Conservation (phyloP, 2,888 invertebrate genomes). For the Coelinius sp. region DNA sequence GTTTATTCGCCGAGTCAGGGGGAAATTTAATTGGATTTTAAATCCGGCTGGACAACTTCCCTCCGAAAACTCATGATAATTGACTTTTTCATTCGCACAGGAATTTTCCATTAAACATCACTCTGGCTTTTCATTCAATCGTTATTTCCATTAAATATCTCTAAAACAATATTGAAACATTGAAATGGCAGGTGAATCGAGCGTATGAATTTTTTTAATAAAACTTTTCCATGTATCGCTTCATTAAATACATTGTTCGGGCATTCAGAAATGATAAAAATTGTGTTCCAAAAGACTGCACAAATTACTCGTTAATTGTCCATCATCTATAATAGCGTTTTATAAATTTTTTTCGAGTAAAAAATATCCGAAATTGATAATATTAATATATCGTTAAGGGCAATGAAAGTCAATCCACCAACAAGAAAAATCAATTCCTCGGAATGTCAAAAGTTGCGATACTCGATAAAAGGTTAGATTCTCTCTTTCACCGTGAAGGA, state of each 20-base stretch:
- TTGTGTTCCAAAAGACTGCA: background rate
- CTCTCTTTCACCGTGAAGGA: background rate
- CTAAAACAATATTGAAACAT: background rate
- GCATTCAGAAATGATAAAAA: background rate
- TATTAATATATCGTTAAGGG: too few relatives aligned
- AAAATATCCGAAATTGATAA: too few relatives aligned
- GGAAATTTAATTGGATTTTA: conserved; percentile 1
- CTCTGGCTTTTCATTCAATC: background rate
- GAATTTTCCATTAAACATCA: background rate
- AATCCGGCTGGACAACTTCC: background rate
- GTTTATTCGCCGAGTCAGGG: background rate
- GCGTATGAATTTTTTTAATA: background rate
- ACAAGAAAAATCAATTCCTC: too few relatives aligned
- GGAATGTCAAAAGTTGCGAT: too few relatives aligned
- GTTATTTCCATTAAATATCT: conserved; percentile 9
- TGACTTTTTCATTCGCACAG: background rate
- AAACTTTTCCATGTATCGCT: background rate
- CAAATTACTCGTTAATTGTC: background rate
- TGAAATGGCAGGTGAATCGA: background rate
- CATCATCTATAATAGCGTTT: background rate
- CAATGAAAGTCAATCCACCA: too few relatives aligned
- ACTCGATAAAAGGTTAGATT: background rate
- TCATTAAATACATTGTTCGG: background rate
- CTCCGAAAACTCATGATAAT: background rate
- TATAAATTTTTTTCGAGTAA: background rate